Evolutionary conservation across 2,888 invertebrate species (phyloP), one percentile per base, ranked within the genome.

Genomic region (Mimas tiliae): DNA sequence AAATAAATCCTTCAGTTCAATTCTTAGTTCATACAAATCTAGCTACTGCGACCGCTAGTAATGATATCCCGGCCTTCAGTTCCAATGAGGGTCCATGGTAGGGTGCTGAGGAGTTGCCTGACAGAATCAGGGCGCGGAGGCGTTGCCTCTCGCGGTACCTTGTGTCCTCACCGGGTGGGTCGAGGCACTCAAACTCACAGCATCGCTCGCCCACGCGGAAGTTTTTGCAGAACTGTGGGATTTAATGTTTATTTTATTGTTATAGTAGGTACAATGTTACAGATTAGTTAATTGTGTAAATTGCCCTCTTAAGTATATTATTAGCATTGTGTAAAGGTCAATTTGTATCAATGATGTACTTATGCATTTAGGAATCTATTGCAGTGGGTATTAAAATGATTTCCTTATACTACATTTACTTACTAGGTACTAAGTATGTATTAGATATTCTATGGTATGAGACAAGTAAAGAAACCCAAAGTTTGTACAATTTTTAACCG

Each of bases 101-200:
- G 0, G 85, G 80, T 34, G 95, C 86, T 63, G 94, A 88, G 58
- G 94, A 95, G 84, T 95, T 95, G 11, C 95, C 95, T 0, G 95
- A 91, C 27, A 95, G 87, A 74, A 95, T 95, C 74, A 95, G 94
- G 14, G 95, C 95, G 0, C 95, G 89, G 64, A 95, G 94, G 19
- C 95, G 88, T 84, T 95, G 91, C 51, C 95, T 85, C 79, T 95
- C 95, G 73, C 94, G 92, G 86, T 95, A 95, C 63, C 94, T 85
- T 66, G 88, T 93, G 83, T 95, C 95, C 76, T 96, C 95, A 0
- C 96, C 96, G 0, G 96, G 96, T 0, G 96, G 96, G 88, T 98
- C 97, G 75, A 97, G 94, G 87, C 98, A 98, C 83, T 96, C 96
- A 89, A 98, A 98, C 84, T 98, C 97, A 85, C 98, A 98, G 91